Conservation (phyloP, 2,113 vertebrate genomes). For the Crotalus tigris region DNA sequence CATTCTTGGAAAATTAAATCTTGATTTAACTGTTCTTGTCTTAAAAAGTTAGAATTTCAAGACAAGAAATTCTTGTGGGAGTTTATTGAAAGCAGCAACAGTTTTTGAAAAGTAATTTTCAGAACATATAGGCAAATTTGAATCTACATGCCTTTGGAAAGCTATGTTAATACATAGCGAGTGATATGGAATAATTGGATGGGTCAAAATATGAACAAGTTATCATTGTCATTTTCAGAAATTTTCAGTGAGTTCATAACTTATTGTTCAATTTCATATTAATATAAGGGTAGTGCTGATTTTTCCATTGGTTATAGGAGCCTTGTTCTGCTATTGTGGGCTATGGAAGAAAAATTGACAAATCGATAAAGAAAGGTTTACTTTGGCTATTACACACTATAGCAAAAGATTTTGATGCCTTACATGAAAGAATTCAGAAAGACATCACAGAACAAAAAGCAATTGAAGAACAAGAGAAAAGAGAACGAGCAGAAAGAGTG, state of each 20-base stretch:
- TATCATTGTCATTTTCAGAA: neutral
- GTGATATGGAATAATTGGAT: neutral
- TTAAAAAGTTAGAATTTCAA: neutral
- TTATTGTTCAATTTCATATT: slow-evolving; percentile 19
- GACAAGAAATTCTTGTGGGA: neutral
- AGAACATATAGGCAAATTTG: neutral
- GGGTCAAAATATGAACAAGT: neutral
- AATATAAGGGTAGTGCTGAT: neutral
- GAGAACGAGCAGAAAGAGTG: slow-evolving; percentile 86
- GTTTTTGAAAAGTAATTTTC: neutral
- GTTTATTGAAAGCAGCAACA: neutral
- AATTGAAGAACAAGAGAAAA: slow-evolving; percentile 86
- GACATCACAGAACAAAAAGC: slow-evolving; percentile 87
- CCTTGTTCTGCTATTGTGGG: slow-evolving; percentile 89
- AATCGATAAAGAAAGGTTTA: slow-evolving; percentile 91
- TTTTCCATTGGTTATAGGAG: slow-evolving; percentile 71
- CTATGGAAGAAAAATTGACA: slow-evolving; percentile 90
- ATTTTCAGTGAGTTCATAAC: neutral
- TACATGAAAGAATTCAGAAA: slow-evolving; percentile 88
- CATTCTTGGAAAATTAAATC: neutral
- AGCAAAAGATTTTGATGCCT: slow-evolving; percentile 89
- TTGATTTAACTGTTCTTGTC: neutral
- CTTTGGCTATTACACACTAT: slow-evolving; percentile 90
- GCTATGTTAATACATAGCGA: neutral
- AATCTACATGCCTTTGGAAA: neutral